phyloP scores from a whole-genome alignment of 2,797 vertebrate species.

The Oceanodroma leucorhoa region DNA sequence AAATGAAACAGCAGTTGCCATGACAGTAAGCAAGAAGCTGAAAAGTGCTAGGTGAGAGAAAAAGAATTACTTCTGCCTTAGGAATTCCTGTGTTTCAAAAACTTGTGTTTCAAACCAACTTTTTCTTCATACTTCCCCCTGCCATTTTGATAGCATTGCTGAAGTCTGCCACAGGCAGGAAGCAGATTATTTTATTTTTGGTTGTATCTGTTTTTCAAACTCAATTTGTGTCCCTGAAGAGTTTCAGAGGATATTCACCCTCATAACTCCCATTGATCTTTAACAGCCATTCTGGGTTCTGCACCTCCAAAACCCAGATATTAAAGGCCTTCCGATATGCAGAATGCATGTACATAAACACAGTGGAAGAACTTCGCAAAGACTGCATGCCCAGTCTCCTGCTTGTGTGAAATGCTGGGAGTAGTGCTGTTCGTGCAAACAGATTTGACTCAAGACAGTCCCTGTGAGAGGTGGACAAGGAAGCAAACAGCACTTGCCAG shows the following conservation, averaged over 20 bases:
- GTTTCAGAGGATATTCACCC: neutral
- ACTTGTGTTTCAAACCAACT: neutral
- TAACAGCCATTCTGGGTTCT: neutral
- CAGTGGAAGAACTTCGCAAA: neutral
- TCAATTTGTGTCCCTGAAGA: neutral
- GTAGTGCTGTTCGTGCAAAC: fast-evolving
- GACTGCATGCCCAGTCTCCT: neutral
- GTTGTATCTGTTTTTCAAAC: neutral
- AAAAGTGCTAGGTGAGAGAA: neutral
- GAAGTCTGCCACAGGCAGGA: neutral
- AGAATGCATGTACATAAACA: neutral
- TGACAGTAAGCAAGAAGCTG: neutral
- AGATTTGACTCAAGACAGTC: neutral
- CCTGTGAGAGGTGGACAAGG: neutral
- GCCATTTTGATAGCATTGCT: neutral
- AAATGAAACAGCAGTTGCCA: neutral
- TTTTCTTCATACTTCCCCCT: neutral
- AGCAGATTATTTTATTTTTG: neutral
- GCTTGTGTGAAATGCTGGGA: neutral
- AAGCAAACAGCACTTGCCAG: neutral
- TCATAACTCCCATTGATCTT: neutral
- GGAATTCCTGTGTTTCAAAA: neutral
- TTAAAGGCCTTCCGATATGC: neutral
- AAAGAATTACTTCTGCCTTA: neutral
- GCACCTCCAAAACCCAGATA: neutral